phyloP scores from a whole-genome alignment of 2,888 invertebrate genomes.

The Scrobipalpa costella region DNA sequence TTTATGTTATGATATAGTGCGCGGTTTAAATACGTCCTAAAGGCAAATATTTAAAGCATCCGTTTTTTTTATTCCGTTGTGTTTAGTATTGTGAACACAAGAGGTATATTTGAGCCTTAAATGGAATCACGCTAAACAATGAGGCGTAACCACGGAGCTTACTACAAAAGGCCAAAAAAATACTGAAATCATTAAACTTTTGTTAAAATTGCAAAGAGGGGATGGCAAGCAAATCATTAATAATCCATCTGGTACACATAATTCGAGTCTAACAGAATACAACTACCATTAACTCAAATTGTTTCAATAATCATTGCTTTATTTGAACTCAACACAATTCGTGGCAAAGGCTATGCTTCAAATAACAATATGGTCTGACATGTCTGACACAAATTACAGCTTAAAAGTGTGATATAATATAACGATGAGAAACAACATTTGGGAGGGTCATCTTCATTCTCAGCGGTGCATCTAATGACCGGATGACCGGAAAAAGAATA shows the following conservation, averaged over 20 bases:
- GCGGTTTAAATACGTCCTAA: background rate
- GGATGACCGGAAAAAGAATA: background rate
- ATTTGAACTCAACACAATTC: background rate
- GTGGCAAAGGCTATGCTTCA: background rate
- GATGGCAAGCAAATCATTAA: constrained; percentile 44
- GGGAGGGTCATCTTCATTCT: background rate
- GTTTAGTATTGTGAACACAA: background rate
- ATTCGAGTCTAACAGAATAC: too few species aligned
- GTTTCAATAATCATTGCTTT: too few species aligned
- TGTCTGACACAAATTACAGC: constrained; percentile 18
- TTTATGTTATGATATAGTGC: background rate
- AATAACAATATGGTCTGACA: constrained; percentile 18
- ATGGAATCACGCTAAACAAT: background rate
- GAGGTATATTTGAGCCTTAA: too few species aligned
- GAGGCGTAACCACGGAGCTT: background rate
- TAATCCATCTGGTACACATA: background rate
- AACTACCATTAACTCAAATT: background rate
- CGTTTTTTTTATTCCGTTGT: background rate
- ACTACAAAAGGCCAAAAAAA: too few species aligned
- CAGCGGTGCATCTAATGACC: background rate
- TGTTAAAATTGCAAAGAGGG: constrained; percentile 42
- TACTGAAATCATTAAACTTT: constrained; percentile 47
- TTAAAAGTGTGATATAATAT: background rate
- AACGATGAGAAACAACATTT: constrained; percentile 10
- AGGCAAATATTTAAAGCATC: background rate